A percentile compares a stretch with the other conserved stretches of the same genome.
phyloP scores from a whole-genome alignment of 2,113 vertebrate genomes.

The Todiramphus chloris region DNA sequence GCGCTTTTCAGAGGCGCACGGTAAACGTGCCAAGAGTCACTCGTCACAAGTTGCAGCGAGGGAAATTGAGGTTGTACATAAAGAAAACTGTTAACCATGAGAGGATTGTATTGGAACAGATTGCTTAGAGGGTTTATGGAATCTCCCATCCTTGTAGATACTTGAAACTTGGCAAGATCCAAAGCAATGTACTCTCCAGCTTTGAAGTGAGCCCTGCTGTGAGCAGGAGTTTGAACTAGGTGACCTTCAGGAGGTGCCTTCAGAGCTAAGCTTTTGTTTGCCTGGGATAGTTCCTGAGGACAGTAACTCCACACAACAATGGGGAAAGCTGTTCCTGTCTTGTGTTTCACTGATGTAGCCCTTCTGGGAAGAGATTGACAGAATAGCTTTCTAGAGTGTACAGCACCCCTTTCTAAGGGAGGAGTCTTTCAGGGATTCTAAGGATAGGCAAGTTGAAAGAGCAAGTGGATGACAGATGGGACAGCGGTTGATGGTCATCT shows the following conservation, averaged over 20 bases:
- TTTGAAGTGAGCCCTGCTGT: not conserved
- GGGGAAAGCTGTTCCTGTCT: not conserved
- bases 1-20: not conserved
- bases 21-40: not conserved
- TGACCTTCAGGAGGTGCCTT: not conserved
- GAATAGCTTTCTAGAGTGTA: not conserved
- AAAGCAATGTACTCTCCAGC: not conserved
- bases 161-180: not conserved
- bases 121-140: not conserved
- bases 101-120: not conserved
- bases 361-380: not conserved
- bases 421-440: not conserved
- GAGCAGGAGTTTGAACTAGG: not conserved
- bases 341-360: not conserved
- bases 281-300: not conserved
- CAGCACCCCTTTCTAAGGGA: not conserved
- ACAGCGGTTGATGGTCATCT: not conserved
- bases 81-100: not conserved
- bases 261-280: not conserved
- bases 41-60: not conserved
- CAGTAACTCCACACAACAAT: not conserved
- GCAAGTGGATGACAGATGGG: not conserved
- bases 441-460: not conserved
- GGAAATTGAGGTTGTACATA: not conserved
- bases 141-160: not conserved